phyloP scores from a whole-genome alignment of 1,140 invertebrate genomes.

The Hylyphantes graminicola region DNA sequence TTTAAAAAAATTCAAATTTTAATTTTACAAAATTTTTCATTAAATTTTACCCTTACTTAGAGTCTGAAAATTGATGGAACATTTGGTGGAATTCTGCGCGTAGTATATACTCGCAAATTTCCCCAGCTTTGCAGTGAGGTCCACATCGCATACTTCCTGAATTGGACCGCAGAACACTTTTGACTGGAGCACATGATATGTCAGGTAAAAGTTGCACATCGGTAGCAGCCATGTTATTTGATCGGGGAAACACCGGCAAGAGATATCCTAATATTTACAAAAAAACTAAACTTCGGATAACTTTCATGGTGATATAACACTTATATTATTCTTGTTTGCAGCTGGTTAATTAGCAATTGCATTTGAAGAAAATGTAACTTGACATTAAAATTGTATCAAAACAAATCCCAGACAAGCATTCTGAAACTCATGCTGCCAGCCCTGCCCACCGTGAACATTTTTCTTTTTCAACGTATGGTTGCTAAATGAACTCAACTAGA shows the following conservation, averaged over 20 bases:
- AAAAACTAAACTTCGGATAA: neutral
- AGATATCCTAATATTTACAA: conserved; percentile 25
- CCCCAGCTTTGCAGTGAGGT: conserved; percentile 51
- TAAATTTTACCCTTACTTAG: conserved; percentile 24
- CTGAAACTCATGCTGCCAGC: neutral
- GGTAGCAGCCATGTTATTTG: conserved; percentile 44
- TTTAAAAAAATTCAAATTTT: too few species aligned
- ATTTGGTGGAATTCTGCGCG: conserved; percentile 62
- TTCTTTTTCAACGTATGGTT: too few species aligned
- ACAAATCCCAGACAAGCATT: conserved; percentile 30
- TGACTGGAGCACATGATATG: conserved; percentile 11
- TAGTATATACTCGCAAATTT: conserved; percentile 56
- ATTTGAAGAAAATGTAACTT: conserved; percentile 6
- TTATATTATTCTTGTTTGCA: neutral
- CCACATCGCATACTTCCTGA: conserved; percentile 53
- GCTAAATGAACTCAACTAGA: too few species aligned
- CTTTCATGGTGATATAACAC: too few species aligned
- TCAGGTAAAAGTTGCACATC: conserved; percentile 48
- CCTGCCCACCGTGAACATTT: too few species aligned
- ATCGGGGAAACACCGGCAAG: conserved; percentile 30
- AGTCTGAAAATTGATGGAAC: conserved; percentile 57
- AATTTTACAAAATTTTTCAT: too few species aligned
- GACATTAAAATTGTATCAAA: conserved; percentile 26
- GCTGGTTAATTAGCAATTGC: neutral
- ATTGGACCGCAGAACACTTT: conserved; percentile 18